These are phyloP conservation scores for Euwallacea fornicatus DNA, from an alignment of 1,140 invertebrate genomes.

Conservation along the genomic window DNA sequence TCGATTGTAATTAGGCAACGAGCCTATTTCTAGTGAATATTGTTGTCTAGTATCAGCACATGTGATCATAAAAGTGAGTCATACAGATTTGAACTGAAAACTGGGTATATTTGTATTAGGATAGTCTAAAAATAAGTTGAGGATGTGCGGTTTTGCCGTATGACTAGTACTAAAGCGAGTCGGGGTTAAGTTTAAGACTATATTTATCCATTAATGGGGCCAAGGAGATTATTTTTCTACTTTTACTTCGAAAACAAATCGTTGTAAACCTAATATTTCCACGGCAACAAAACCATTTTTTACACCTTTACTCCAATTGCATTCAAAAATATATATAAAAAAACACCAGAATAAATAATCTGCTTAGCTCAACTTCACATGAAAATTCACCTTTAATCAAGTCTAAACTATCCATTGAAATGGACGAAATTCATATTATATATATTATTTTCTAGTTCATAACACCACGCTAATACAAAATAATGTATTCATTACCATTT, in stretches of 20 bases:
- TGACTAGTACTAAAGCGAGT: not conserved
- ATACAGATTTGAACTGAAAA: constrained; percentile 5
- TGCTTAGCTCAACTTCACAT: no score
- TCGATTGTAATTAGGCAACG: not conserved
- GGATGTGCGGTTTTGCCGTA: not conserved
- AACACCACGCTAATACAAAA: no score
- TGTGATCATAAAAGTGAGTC: not conserved
- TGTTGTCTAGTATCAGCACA: not conserved
- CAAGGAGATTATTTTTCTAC: constrained; percentile 8
- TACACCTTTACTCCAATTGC: no score
- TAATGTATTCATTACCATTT: no score
- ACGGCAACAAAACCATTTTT: no score
- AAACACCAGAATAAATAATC: no score
- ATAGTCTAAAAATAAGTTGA: constrained; percentile 10
- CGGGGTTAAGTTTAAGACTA: constrained; percentile 24
- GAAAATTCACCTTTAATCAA: no score
- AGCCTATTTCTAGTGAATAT: constrained; percentile 1
- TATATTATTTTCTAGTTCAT: no score
- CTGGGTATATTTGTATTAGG: constrained; percentile 5
- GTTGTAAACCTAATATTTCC: no score
- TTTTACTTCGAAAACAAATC: not conserved
- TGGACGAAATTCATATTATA: no score
- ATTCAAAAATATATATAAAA: no score
- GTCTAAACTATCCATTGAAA: no score
- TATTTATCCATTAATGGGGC: constrained; percentile 15